phyloP scores from a whole-genome alignment of 2,797 vertebrate genomes.

The Sphaeramia orbicularis region DNA sequence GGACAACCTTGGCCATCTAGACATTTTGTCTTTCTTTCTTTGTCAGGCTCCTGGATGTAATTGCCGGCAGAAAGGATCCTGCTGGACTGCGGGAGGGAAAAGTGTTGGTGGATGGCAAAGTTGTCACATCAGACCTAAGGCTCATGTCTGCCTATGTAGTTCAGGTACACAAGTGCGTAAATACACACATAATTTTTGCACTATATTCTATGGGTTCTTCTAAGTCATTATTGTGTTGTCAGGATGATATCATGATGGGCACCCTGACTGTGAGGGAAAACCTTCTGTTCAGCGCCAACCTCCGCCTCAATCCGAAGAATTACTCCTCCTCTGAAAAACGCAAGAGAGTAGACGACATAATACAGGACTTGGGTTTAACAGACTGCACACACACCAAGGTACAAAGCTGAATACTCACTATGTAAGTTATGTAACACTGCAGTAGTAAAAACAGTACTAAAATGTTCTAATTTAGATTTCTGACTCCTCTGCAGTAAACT shows the following conservation, averaged over 20 bases:
- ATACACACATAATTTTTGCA: background rate
- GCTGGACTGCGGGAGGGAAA: slow-evolving; percentile 77
- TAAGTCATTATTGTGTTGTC: background rate
- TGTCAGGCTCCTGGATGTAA: slow-evolving; percentile 83
- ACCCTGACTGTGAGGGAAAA: slow-evolving; percentile 85
- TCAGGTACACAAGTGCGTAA: slow-evolving; percentile 74
- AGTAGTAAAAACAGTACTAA: background rate
- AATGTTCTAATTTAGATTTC: too few species aligned
- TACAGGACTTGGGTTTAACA: slow-evolving; percentile 80
- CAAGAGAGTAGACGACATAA: slow-evolving; percentile 71
- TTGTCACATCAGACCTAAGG: slow-evolving; percentile 78
- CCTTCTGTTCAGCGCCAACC: slow-evolving; percentile 85
- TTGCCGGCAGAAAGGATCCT: slow-evolving; percentile 86
- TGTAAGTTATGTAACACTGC: background rate
- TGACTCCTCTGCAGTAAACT: too few species aligned
- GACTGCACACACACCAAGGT: slow-evolving; percentile 86
- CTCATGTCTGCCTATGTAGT: slow-evolving; percentile 86
- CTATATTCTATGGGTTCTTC: background rate
- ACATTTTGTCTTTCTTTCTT: background rate
- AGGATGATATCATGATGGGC: slow-evolving; percentile 88
- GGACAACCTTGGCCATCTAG: background rate
- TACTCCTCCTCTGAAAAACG: slow-evolving; percentile 75
- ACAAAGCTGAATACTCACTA: slow-evolving; percentile 1
- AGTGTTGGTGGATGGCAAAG: slow-evolving; percentile 79
- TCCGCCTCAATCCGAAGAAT: slow-evolving; percentile 73